These are phyloP conservation scores for Oscheius sp. DNA, from an alignment of 2,888 invertebrate genomes.

Conservation along the genomic window DNA sequence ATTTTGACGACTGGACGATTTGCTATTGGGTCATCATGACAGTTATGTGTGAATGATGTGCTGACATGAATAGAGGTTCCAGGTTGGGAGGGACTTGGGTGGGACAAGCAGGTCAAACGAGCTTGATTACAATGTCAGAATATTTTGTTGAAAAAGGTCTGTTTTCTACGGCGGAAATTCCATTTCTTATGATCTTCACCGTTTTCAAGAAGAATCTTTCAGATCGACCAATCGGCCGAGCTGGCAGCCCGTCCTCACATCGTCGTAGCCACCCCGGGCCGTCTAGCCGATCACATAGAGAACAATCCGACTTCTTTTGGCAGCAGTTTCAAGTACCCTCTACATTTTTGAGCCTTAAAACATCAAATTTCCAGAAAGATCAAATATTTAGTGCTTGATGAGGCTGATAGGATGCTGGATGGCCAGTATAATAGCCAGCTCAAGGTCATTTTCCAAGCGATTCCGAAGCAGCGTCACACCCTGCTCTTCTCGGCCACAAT, in stretches of 20 bases:
- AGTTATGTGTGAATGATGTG: no score
- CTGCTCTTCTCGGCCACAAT: constrained; percentile 84
- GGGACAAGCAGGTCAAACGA: no score
- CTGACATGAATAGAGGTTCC: no score
- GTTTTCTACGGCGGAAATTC: no score
- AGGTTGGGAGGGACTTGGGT: no score
- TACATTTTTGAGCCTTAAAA: neutral
- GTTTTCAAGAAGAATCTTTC: neutral
- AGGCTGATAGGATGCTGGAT: constrained; percentile 87
- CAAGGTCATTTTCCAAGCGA: constrained; percentile 81
- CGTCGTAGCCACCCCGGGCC: constrained; percentile 94
- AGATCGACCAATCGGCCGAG: constrained; percentile 86
- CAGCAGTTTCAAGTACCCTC: constrained; percentile 77
- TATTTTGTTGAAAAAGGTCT: no score
- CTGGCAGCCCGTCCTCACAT: constrained; percentile 89
- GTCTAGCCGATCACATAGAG: constrained; percentile 90
- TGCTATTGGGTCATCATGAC: no score
- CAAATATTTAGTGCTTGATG: constrained; percentile 91
- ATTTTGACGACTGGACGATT: no score
- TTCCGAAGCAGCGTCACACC: constrained; percentile 76
- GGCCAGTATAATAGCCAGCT: constrained; percentile 77
- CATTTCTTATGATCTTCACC: no score
- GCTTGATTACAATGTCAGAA: no score
- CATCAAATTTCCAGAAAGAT: constrained; percentile 78
- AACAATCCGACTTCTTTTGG: constrained; percentile 77